Base-by-base conservation (phyloP, 2,797 vertebrate genomes). In the Adrianichthys oophorus region DNA sequence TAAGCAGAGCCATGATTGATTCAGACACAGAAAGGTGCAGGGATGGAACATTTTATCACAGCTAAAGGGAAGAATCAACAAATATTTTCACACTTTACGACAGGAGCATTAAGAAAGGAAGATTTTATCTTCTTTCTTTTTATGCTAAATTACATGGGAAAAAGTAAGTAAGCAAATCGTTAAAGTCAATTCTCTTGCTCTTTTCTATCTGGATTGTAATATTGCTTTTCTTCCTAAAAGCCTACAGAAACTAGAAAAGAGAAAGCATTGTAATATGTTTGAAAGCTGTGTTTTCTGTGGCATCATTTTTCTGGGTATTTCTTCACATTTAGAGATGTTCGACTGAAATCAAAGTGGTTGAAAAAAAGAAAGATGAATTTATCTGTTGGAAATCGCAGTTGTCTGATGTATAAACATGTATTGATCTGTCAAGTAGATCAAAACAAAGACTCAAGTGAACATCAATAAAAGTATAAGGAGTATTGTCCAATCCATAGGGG, bases 71-170 rank as follows among this genome's bases (percentile, higher is more conserved):
- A 69, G 70, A 82, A 81, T 79, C 80, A 78, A 83, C 77, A 86
- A 82, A 87, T 73, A 57, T 74, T 84, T 85, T 83, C 84, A 85
- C 84, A 76, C 83, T 68, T 85, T 82, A 85, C 76, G 83, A 81
- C 74, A 79, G 82, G 82, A 87, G 79, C 85, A 85, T 84, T 67
- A 68, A 70, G 75, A 47, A 66, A 54, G 58, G 55, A 45, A 59
- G 73, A 81, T 79, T 72, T 73, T 70, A 71, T 72, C 56, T 17
- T 56, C 70, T 75, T 69, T 72, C 64, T 76, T 84, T 79, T 80
- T 79, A 83, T 71, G 75, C 73, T 32, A 49, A 72, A 54, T 64
- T 15, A 69, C 56, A 62, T 6, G 7, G 29, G 16, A 16, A 40
- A 18, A 23, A 24, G 52, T 32, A 71, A 66, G 65, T 21, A 72